These are phyloP conservation scores for Marmota flaviventris DNA, from an alignment of 2,113 vertebrate species.

Conservation along the genomic window DNA sequence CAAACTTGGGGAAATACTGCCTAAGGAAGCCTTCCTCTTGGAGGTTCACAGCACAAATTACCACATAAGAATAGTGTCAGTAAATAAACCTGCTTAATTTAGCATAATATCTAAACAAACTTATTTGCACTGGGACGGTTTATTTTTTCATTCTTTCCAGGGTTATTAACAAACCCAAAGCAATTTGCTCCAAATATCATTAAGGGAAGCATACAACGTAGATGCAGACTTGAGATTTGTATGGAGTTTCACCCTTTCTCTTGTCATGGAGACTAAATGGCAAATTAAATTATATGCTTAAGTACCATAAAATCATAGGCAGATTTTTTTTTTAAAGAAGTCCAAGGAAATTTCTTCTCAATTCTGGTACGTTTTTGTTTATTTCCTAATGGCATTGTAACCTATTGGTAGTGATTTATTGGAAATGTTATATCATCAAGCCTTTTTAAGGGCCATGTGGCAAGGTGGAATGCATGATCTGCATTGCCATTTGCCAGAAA, in stretches of 20 bases:
- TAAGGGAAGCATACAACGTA: neutral
- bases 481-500: neutral
- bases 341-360: neutral
- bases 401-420: neutral
- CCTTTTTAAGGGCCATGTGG: neutral
- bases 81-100: conserved; percentile 63
- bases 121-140: conserved; percentile 12
- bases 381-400: neutral
- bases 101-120: conserved; percentile 57
- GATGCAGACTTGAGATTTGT: neutral
- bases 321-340: conserved; percentile 4
- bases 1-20: neutral
- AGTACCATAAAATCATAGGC: neutral
- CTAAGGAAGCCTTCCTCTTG: neutral
- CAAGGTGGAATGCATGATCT: neutral
- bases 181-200: neutral
- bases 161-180: conserved; percentile 19
- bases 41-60: conserved; percentile 26
- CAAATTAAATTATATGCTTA: neutral
- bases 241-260: neutral
- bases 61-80: conserved; percentile 23
- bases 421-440: conserved; percentile 5
- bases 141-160: conserved; percentile 32
- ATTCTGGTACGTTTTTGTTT: neutral
- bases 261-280: neutral